A percentile compares a stretch with the other conserved stretches of the same genome.
phyloP scores from a whole-genome alignment of 1,140 invertebrate genomes.

The Helicorthomorpha holstii region DNA sequence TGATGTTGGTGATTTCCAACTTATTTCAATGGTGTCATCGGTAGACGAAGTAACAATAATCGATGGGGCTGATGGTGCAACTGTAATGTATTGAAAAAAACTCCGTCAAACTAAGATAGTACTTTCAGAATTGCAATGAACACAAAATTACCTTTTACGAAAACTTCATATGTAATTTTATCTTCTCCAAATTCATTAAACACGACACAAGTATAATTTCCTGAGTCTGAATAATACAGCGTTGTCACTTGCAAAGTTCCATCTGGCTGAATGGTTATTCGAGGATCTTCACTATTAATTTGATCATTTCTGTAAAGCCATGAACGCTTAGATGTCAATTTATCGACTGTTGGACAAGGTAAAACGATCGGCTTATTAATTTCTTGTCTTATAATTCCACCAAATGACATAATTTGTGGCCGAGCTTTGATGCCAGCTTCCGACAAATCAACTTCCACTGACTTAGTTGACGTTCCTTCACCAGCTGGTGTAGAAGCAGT shows the following conservation, averaged over 20 bases:
- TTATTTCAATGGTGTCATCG: neutral
- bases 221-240: conserved; percentile 49
- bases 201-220: conserved; percentile 68
- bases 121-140: neutral
- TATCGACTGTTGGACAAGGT: neutral
- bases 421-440: neutral
- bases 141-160: conserved; percentile 3
- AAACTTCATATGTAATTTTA: conserved; percentile 4
- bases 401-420: neutral
- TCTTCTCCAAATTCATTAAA: conserved; percentile 38
- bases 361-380: neutral
- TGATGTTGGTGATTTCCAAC: neutral
- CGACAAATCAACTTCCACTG: neutral
- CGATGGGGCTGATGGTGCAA: neutral
- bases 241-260: conserved; percentile 40
- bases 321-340: neutral
- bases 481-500: conserved; percentile 21
- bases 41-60: neutral
- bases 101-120: neutral
- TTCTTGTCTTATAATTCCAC: neutral
- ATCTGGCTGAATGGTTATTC: conserved; percentile 24
- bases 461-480: conserved; percentile 17
- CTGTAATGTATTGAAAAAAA: neutral
- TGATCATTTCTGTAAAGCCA: conserved; percentile 3
- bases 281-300: neutral